Evolutionary conservation across 1,140 invertebrate species (phyloP).

Genomic region (Cotesia chilonis): DNA sequence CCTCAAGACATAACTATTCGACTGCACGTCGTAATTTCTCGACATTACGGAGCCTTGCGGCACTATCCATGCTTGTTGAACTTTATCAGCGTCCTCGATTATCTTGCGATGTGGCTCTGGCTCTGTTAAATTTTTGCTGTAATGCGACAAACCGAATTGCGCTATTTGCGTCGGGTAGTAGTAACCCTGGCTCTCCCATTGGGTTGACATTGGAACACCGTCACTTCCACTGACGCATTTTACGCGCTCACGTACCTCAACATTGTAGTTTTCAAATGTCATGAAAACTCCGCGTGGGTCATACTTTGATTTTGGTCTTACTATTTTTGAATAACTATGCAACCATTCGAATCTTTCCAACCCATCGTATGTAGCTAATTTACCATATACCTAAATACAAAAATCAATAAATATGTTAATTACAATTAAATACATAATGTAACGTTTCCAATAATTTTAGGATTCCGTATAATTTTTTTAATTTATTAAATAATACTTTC

Average conservation of each 20-base stretch:
- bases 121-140: conserved; percentile 92
- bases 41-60: conserved; percentile 72
- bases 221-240: conserved; percentile 93
- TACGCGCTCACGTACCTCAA: conserved; percentile 92
- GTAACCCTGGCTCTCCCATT: conserved; percentile 94
- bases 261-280: conserved; percentile 98
- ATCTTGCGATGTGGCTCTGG: conserved; percentile 74
- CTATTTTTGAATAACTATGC: conserved; percentile 93
- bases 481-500: no score
- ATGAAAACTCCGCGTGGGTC: conserved; percentile 89
- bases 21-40: conserved; percentile 69
- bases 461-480: no score
- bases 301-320: conserved; percentile 87
- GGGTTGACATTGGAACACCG: conserved; percentile 92
- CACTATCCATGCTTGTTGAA: conserved; percentile 73
- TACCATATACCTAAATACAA: conserved; percentile 74
- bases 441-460: no score
- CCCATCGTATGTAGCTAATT: conserved; percentile 75
- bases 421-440: no score
- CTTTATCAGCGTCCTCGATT: conserved; percentile 79
- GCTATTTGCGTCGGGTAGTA: conserved; percentile 99
- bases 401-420: conserved; percentile 16
- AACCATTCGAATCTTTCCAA: conserved; percentile 89
- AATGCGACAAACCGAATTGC: conserved; percentile 96
- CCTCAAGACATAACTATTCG: conserved; percentile 71